phyloP scores from a whole-genome alignment of 2,888 invertebrate species.

The Drosophila leonis region DNA sequence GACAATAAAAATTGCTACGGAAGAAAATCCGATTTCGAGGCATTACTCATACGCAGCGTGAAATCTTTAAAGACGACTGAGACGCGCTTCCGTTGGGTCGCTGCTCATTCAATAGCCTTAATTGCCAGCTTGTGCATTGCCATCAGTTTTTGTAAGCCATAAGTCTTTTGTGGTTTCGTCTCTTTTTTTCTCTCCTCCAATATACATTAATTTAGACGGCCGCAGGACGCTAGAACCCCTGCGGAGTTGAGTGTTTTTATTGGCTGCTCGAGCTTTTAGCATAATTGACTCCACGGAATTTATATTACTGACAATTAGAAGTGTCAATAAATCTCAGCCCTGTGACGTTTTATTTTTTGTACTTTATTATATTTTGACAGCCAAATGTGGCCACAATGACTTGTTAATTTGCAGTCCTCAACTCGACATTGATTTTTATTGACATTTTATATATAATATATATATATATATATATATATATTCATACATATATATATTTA shows the following conservation, averaged over 20 bases:
- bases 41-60: constrained; percentile 78
- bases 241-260: constrained; percentile 55
- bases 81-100: constrained; percentile 4
- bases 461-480: not conserved
- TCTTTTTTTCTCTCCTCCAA: constrained; percentile 16
- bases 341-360: constrained; percentile 18
- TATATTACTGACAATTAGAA: constrained; percentile 72
- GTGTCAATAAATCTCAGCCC: constrained; percentile 66
- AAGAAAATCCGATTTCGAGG: constrained; percentile 31
- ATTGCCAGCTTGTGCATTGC: constrained; percentile 56
- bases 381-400: constrained; percentile 60
- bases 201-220: constrained; percentile 67
- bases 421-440: constrained; percentile 58
- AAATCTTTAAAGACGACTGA: constrained; percentile 46
- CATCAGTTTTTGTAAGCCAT: constrained; percentile 37
- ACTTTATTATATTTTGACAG: constrained; percentile 29
- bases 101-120: constrained; percentile 68
- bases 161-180: constrained; percentile 32
- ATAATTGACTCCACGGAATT: constrained; percentile 67
- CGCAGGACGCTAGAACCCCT: constrained; percentile 35
- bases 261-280: constrained; percentile 62
- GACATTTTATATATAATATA: constrained; percentile 11
- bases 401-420: constrained; percentile 57
- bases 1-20: constrained; percentile 65
- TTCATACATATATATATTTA: not conserved